Evolutionary conservation across 2,113 vertebrate species (phyloP).

Genomic region (Malurus melanocephalus): DNA sequence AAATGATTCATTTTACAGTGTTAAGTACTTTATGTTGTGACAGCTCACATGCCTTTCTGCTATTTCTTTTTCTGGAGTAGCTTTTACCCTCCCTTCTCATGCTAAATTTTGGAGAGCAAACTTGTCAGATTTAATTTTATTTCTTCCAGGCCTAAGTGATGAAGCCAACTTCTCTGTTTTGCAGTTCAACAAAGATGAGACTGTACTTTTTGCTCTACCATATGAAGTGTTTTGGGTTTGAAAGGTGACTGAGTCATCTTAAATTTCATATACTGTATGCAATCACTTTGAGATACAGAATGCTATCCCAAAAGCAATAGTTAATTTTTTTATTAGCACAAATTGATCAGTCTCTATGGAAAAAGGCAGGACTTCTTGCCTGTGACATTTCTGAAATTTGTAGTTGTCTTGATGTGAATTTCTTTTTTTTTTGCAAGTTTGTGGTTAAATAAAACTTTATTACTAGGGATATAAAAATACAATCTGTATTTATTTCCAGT

Average conservation of each 20-base stretch:
- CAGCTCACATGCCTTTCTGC: neutral
- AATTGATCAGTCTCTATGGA: neutral
- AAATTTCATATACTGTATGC: neutral
- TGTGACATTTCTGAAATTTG: neutral
- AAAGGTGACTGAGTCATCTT: neutral
- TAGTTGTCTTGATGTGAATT: neutral
- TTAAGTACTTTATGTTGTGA: neutral
- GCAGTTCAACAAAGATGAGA: neutral
- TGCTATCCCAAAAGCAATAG: neutral
- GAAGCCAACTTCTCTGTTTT: neutral
- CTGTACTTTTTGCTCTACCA: neutral
- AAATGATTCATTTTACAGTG: neutral
- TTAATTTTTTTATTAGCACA: neutral
- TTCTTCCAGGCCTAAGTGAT: neutral
- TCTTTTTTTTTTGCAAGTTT: neutral
- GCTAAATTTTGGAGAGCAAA: conserved; percentile 2
- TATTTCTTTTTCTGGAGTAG: neutral
- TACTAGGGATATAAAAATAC: neutral
- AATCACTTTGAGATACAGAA: neutral
- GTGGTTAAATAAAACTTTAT: neutral
- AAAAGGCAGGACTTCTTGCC: neutral
- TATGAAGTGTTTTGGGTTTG: neutral
- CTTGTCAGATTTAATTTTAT: neutral
- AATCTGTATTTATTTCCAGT: neutral
- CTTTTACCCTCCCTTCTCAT: neutral